Conservation (phyloP, 2,113 vertebrate genomes). For the Channa argus region DNA sequence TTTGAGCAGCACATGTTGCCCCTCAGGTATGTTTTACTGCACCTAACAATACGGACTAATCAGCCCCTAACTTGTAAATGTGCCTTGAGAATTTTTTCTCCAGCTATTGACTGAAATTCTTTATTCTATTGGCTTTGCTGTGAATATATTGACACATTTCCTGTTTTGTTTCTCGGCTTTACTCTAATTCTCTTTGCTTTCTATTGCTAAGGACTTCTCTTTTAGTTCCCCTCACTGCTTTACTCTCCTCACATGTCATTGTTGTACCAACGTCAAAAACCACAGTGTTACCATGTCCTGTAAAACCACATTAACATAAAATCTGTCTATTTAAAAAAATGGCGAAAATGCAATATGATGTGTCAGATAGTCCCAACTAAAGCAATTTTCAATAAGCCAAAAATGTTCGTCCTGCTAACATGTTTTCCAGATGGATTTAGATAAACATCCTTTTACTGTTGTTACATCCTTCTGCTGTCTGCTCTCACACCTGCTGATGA, state of each 20-base stretch:
- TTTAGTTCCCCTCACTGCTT: neutral
- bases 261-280: constrained; percentile 2
- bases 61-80: constrained; percentile 14
- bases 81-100: constrained; percentile 39
- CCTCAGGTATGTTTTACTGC: constrained; percentile 15
- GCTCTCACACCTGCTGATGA: neutral
- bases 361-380: neutral
- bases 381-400: neutral
- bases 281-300: neutral
- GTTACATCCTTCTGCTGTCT: constrained; percentile 11
- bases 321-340: neutral
- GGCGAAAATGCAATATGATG: neutral
- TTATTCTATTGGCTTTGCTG: constrained; percentile 28
- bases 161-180: constrained; percentile 11
- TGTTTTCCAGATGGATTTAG: constrained; percentile 4
- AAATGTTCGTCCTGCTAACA: neutral
- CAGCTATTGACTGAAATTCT: constrained; percentile 39
- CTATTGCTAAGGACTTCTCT: constrained; percentile 11
- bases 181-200: constrained; percentile 9
- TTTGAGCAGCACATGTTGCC: constrained; percentile 21
- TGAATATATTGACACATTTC: constrained; percentile 37
- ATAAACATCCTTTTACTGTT: constrained; percentile 3
- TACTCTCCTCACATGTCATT: neutral
- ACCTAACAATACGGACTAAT: constrained; percentile 31
- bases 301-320: neutral